Conservation (phyloP, 2,888 invertebrate genomes). For the Incurvaria masculella region DNA sequence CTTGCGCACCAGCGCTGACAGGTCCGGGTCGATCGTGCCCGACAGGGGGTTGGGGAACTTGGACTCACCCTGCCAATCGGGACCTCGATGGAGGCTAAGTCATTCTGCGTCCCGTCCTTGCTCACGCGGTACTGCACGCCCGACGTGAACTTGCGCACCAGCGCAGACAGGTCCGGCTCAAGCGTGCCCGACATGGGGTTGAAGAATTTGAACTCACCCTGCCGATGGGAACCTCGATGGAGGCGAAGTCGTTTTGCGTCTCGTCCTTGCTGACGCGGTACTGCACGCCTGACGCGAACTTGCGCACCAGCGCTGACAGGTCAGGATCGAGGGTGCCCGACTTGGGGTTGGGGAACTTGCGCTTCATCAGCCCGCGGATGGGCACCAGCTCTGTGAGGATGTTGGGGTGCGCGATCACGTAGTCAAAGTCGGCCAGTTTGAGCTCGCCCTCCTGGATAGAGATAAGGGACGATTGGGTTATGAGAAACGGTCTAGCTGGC, state of each 20-base stretch:
- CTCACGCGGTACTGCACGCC: conserved; percentile 67
- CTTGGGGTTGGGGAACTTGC: conserved; percentile 68
- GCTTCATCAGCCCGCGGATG: conserved; percentile 74
- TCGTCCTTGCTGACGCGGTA: conserved; percentile 67
- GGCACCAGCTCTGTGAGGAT: conserved; percentile 73
- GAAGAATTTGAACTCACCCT: conserved; percentile 75
- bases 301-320: conserved; percentile 58
- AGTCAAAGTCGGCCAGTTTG: conserved; percentile 66
- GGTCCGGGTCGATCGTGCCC: conserved; percentile 67
- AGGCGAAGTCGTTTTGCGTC: conserved; percentile 67
- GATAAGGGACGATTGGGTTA: too few species aligned
- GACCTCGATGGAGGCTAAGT: conserved; percentile 66
- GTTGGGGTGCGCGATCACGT: conserved; percentile 73
- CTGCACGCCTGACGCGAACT: conserved; percentile 67
- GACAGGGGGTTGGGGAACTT: conserved; percentile 67
- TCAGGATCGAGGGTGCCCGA: conserved; percentile 66
- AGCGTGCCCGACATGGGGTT: conserved; percentile 64
- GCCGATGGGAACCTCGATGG: conserved; percentile 65
- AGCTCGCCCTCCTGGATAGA: conserved; percentile 61
- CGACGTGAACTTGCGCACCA: conserved; percentile 63
- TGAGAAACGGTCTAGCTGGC: too few species aligned
- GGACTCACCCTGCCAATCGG: conserved; percentile 69
- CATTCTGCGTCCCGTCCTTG: conserved; percentile 66
- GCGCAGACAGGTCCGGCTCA: conserved; percentile 56
- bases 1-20: conserved; percentile 59